Evolutionary conservation across 2,888 invertebrate genomes (phyloP).

Genomic region (Omphaloscelis lunosa): DNA sequence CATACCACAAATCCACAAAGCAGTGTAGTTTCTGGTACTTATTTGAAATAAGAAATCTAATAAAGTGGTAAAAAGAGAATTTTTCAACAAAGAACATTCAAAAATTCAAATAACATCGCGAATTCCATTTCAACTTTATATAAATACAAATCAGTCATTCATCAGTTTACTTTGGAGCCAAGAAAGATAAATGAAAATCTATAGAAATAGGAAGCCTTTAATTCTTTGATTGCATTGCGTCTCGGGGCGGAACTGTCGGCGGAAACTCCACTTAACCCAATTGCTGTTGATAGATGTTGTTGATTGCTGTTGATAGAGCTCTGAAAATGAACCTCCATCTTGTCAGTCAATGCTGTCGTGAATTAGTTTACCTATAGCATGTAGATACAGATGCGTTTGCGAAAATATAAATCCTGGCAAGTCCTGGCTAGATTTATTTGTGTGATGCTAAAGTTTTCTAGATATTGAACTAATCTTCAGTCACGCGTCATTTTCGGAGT

Average conservation of each 20-base stretch:
- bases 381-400: too few species aligned
- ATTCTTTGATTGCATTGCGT: conserved; percentile 72
- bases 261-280: conserved; percentile 84
- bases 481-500: neutral
- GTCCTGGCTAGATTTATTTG: neutral
- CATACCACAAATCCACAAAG: neutral
- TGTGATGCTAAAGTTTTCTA: neutral
- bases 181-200: conserved; percentile 50
- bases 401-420: neutral
- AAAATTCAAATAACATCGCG: neutral
- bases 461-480: neutral
- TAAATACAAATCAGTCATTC: conserved; percentile 19
- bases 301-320: conserved; percentile 72
- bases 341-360: conserved; percentile 36
- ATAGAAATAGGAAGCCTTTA: conserved; percentile 59
- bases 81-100: neutral
- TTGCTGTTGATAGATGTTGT: conserved; percentile 69
- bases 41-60: neutral
- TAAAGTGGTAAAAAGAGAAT: neutral
- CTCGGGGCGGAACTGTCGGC: conserved; percentile 64
- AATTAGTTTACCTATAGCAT: conserved; percentile 33
- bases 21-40: neutral
- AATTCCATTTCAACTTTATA: conserved; percentile 18
- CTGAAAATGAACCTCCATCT: conserved; percentile 64
- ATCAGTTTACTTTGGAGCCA: conserved; percentile 19